Conservation (phyloP, 2,888 invertebrate genomes). For the Hecatera dysodea region DNA sequence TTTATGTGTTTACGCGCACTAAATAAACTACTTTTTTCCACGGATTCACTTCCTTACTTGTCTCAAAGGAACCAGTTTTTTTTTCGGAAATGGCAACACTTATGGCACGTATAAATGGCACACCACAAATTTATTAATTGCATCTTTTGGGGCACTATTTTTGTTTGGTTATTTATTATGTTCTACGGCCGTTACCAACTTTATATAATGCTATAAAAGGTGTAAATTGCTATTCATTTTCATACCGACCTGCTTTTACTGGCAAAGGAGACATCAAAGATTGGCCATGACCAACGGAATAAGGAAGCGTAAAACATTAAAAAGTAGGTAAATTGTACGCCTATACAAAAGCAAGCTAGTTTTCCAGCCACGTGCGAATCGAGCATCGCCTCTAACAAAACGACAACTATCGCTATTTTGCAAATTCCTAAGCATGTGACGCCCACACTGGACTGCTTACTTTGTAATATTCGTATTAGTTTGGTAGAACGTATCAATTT, state of each 20-base stretch:
- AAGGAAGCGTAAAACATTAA: background rate
- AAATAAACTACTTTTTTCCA: no score
- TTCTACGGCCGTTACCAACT: background rate
- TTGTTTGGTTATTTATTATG: no score
- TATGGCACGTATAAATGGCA: no score
- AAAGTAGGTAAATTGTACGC: no score
- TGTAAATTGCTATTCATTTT: background rate
- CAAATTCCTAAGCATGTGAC: conserved; percentile 14
- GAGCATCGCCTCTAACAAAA: conserved; percentile 15
- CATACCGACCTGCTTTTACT: no score
- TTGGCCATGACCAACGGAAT: background rate
- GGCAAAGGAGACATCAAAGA: background rate
- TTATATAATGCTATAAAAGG: no score
- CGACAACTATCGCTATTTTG: background rate
- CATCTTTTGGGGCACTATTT: no score
- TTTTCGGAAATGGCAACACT: no score
- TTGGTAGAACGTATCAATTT: conserved; percentile 20
- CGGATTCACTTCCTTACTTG: no score
- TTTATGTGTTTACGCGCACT: background rate
- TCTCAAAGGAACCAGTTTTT: no score
- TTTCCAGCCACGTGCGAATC: conserved; percentile 4
- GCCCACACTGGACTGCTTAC: conserved; percentile 20
- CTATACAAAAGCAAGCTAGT: background rate
- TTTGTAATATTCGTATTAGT: background rate
- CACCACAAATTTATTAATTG: no score